Evolutionary conservation across 1,140 invertebrate genomes (phyloP), one percentile per base, ranked within the genome.

Genomic region (Drosophila kohkoa): DNA sequence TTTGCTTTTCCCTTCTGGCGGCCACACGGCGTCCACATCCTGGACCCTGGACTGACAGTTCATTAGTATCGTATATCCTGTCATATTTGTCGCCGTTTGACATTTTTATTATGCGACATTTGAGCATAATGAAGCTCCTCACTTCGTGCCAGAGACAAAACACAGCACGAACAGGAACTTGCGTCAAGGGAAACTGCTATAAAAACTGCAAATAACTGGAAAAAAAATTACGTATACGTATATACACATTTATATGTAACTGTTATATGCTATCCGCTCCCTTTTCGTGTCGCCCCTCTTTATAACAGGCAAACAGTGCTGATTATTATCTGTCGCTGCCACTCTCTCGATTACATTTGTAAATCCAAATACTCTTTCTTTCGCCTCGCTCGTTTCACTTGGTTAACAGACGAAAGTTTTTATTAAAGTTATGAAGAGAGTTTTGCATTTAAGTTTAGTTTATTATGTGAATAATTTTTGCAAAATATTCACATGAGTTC

Each of bases 51-150:
- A 38, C 7, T 76, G 82, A 73, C 79, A 82, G 82, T 82, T 87
- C 82, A 87, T 82, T 87, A 87, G 82, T 76, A 74, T 54, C 70
- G 79, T 62, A 66, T 74, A 87, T 87, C 67, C 73, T 77, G 59
- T 77, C 66, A 86, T 67, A 82, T 87, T 87, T 87, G 69, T 88
- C 70, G 66, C 55, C 63, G 66, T 77, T 77, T 87, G 79, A 80
- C 83, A 77, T 74, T 87, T 82, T 72, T 87, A 87, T 87, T 77
- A 75, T 82, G 64, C 35, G 16, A 46, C 8, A 49, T 72, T 38
- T 51, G 8, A 68, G 65, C 62, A 74, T 64, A 75, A 79, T 48
- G 57, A 52, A 62, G 49, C 67, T 57, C 13, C 30, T 52, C 28
- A 4, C 13, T 25, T 60, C 49, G 28, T 45, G 57, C 10, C 67